Evolutionary conservation across 2,888 invertebrate species (phyloP).

Genomic region (Scotopteryx bipunctaria): DNA sequence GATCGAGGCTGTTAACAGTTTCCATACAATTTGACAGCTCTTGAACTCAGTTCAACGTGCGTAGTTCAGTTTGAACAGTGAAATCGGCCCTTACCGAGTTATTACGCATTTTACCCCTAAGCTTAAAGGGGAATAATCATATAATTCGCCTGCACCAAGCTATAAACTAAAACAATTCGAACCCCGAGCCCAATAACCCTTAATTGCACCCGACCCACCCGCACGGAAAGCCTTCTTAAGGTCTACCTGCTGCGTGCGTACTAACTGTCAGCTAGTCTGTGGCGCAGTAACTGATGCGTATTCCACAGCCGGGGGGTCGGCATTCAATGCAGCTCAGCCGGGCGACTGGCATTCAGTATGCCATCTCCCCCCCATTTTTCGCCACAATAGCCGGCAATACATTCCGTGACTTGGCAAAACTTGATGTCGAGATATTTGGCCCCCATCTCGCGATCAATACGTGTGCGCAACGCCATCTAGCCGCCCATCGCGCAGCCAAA

Average conservation of each 20-base stretch:
- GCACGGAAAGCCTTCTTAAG: slow-evolving; percentile 14
- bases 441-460: slow-evolving; percentile 77
- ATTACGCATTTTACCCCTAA: neutral
- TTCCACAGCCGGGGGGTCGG: slow-evolving; percentile 7
- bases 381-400: slow-evolving; percentile 81
- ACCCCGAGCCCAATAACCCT: slow-evolving; percentile 31
- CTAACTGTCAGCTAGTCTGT: slow-evolving; percentile 4
- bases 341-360: slow-evolving; percentile 36
- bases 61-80: too few species aligned
- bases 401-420: slow-evolving; percentile 82
- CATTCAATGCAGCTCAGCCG: slow-evolving; percentile 16
- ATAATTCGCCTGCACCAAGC: slow-evolving; percentile 20
- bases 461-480: slow-evolving; percentile 80
- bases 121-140: slow-evolving; percentile 11
- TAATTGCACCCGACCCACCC: slow-evolving; percentile 34
- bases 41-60: too few species aligned
- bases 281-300: slow-evolving; percentile 4
- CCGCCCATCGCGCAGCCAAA: slow-evolving; percentile 78
- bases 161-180: slow-evolving; percentile 27
- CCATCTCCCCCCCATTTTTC: slow-evolving; percentile 74
- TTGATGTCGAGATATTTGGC: slow-evolving; percentile 72
- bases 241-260: slow-evolving; percentile 12
- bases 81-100: neutral
- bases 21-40: too few species aligned
- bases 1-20: too few species aligned